Evolutionary conservation across 2,113 vertebrate genomes (phyloP).

Genomic region (Strix aluco): DNA sequence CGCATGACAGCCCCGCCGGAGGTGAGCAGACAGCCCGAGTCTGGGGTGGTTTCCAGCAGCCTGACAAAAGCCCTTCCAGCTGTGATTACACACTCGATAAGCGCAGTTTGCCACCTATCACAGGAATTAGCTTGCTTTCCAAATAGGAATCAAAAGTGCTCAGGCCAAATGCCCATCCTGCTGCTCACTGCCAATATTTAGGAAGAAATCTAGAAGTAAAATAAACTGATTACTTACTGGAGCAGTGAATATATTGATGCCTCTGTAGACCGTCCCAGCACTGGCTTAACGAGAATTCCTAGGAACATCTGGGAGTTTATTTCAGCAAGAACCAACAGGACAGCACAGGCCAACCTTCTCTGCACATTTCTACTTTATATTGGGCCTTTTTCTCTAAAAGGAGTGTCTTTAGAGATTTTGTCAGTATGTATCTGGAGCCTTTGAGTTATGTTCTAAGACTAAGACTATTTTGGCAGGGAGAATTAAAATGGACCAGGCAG

Average conservation of each 20-base stretch:
- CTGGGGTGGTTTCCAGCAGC: not conserved
- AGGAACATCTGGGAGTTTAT: not conserved
- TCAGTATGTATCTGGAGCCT: not conserved
- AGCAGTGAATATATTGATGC: not conserved
- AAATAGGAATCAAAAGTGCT: not conserved
- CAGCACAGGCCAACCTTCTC: accelerated
- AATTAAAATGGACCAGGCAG: not conserved
- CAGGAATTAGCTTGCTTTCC: not conserved
- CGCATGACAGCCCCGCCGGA: too few species aligned
- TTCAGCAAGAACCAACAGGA: not conserved
- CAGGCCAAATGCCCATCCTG: not conserved
- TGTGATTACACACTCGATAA: accelerated
- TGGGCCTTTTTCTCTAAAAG: not conserved
- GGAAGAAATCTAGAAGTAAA: not conserved
- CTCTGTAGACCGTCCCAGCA: accelerated
- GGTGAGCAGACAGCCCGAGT: not conserved
- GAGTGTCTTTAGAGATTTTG: not conserved
- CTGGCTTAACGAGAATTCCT: not conserved
- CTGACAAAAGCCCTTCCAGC: not conserved
- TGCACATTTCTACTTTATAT: not conserved
- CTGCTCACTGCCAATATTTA: not conserved
- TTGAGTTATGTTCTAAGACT: not conserved
- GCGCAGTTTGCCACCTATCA: accelerated
- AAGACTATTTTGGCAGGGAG: not conserved
- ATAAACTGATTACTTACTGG: accelerated